Evolutionary conservation across 1,140 invertebrate genomes (phyloP).

Genomic region (Drosophila funebris): DNA sequence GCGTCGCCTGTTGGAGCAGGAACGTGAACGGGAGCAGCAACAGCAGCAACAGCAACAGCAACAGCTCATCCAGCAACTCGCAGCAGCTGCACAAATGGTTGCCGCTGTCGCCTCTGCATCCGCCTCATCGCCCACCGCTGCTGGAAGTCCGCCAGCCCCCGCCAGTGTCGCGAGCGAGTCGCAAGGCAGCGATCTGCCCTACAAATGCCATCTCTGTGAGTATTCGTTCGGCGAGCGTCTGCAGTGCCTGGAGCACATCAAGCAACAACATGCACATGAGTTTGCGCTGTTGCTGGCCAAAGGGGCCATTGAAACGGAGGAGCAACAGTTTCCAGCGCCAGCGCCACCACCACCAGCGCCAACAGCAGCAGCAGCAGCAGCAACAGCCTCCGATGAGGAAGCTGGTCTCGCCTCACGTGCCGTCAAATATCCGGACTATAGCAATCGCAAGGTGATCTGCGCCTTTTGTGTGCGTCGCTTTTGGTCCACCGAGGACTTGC

Average conservation of each 20-base stretch:
- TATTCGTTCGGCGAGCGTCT: slow-evolving; percentile 91
- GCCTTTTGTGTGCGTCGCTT: slow-evolving; percentile 96
- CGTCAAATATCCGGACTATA: slow-evolving; percentile 93
- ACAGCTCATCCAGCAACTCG: slow-evolving; percentile 40
- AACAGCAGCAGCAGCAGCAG: slow-evolving; percentile 31
- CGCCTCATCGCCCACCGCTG: not conserved
- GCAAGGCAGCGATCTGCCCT: slow-evolving; percentile 88
- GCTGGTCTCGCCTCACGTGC: slow-evolving; percentile 42
- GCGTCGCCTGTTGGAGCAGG: too few species aligned
- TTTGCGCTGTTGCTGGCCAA: slow-evolving; percentile 91
- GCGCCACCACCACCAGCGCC: slow-evolving; percentile 62
- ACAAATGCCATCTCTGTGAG: slow-evolving; percentile 97
- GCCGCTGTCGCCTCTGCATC: slow-evolving; percentile 43
- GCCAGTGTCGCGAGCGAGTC: too few species aligned
- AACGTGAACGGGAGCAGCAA: slow-evolving; percentile 18
- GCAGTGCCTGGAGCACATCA: slow-evolving; percentile 92
- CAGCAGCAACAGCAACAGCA: slow-evolving; percentile 20
- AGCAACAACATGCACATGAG: slow-evolving; percentile 88
- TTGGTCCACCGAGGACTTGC: slow-evolving; percentile 96
- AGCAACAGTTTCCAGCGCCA: slow-evolving; percentile 40
- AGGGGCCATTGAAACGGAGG: slow-evolving; percentile 89
- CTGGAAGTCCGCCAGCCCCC: slow-evolving; percentile 12
- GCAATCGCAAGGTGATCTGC: slow-evolving; percentile 95
- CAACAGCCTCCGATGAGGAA: slow-evolving; percentile 54
- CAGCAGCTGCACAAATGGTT: slow-evolving; percentile 20